These are phyloP conservation scores for Andrena dorsata DNA, from an alignment of 2,888 invertebrate species.

Conservation along the genomic window DNA sequence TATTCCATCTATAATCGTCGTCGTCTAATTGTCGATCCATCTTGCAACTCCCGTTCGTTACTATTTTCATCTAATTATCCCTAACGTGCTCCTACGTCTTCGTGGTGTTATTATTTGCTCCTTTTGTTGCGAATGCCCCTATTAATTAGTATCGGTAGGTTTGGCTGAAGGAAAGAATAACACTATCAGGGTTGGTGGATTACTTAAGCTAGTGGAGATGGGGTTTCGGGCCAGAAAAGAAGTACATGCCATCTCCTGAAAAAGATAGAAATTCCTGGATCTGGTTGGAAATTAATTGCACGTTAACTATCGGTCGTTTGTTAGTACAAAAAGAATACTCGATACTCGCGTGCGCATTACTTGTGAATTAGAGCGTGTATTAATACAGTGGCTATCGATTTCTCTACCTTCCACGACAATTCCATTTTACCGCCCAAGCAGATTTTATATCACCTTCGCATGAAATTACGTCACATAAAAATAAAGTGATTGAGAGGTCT, in stretches of 20 bases:
- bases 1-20: neutral
- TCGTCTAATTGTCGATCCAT: conserved; percentile 8
- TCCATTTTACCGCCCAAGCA: too few relatives aligned
- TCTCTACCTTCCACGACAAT: conserved; percentile 36
- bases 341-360: conserved; percentile 63
- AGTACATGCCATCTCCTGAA: conserved; percentile 83
- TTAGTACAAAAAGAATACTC: conserved; percentile 70
- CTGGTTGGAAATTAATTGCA: conserved; percentile 70
- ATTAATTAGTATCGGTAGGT: conserved; percentile 28
- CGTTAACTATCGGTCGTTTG: conserved; percentile 60
- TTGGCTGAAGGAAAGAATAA: conserved; percentile 27
- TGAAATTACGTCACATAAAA: neutral
- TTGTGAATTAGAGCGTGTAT: conserved; percentile 71
- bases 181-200: neutral
- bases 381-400: conserved; percentile 60
- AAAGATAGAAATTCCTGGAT: conserved; percentile 83
- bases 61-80: neutral
- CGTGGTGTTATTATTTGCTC: neutral
- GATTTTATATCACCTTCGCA: too few relatives aligned
- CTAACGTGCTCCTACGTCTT: neutral
- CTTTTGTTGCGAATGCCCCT: neutral
- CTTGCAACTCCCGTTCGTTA: conserved; percentile 1
- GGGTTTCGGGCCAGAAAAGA: conserved; percentile 65
- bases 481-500: neutral
- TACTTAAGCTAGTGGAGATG: conserved; percentile 38